Percentiles rank a stretch among this genome's conserved stretches.
Evolutionary conservation across 2,888 invertebrate genomes (phyloP).

Genomic region (Schizotus pectinicornis): DNA sequence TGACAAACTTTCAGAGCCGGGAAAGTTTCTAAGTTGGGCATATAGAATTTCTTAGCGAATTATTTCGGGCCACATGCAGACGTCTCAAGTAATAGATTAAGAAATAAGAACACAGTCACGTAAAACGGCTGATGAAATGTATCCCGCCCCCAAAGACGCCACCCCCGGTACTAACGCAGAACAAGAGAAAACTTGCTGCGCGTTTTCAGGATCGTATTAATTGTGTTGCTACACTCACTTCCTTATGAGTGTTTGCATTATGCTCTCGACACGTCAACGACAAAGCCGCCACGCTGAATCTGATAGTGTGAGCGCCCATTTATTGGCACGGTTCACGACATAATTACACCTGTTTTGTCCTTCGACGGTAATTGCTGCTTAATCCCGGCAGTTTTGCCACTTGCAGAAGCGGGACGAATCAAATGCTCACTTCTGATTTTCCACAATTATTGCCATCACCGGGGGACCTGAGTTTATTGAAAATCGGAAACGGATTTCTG

Average conservation of each 20-base stretch:
- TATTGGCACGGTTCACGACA: too few species aligned
- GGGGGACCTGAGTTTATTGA: too few species aligned
- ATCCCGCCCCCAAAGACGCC: constrained; percentile 28
- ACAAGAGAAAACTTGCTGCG: constrained; percentile 18
- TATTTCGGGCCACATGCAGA: constrained; percentile 55
- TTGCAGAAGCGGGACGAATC: too few species aligned
- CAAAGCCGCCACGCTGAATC: too few species aligned
- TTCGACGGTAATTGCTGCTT: too few species aligned
- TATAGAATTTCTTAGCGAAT: constrained; percentile 57
- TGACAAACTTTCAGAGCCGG: constrained; percentile 51
- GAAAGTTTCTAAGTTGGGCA: constrained; percentile 57
- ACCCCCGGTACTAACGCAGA: constrained; percentile 12
- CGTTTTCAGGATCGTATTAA: constrained; percentile 31
- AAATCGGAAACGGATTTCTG: too few species aligned
- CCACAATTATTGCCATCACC: too few species aligned
- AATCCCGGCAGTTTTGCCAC: too few species aligned
- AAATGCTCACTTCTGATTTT: too few species aligned
- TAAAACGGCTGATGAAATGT: constrained; percentile 50
- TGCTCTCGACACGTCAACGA: constrained; percentile 23
- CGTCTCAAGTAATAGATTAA: constrained; percentile 55
- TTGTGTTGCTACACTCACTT: constrained; percentile 37
- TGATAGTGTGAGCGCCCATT: too few species aligned
- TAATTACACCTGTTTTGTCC: too few species aligned
- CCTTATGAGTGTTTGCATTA: constrained; percentile 33
- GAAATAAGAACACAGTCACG: constrained; percentile 54